phyloP scores from a whole-genome alignment of 35 echinoderm and acorn worm species.

The Ptychodera flava region DNA sequence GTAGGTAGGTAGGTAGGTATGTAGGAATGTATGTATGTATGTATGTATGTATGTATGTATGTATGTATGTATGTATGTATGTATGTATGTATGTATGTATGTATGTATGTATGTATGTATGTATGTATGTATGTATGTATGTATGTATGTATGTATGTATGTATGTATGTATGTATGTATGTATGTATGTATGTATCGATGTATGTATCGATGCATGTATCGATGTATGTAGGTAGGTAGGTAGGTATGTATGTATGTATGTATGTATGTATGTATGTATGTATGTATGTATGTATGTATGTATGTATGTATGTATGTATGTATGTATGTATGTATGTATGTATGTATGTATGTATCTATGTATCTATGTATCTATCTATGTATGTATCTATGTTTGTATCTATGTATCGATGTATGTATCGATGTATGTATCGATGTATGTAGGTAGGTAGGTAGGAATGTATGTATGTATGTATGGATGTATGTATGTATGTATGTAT shows the following conservation, averaged over 20 bases:
- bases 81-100: neutral
- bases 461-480: neutral
- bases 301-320: neutral
- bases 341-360: neutral
- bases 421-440: neutral
- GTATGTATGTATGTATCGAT: neutral
- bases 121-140: constrained; percentile 2
- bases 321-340: constrained; percentile 2
- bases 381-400: neutral
- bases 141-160: neutral
- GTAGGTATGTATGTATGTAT: neutral
- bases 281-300: neutral
- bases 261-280: neutral
- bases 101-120: neutral
- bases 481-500: neutral
- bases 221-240: neutral
- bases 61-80: neutral
- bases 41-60: neutral
- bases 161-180: neutral
- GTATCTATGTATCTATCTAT: neutral
- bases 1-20: neutral
- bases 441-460: neutral
- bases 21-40: neutral
- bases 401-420: neutral
- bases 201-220: neutral